These are phyloP conservation scores for Sebastolobus alascanus DNA, from an alignment of 2,797 vertebrate genomes.

Conservation along the genomic window DNA sequence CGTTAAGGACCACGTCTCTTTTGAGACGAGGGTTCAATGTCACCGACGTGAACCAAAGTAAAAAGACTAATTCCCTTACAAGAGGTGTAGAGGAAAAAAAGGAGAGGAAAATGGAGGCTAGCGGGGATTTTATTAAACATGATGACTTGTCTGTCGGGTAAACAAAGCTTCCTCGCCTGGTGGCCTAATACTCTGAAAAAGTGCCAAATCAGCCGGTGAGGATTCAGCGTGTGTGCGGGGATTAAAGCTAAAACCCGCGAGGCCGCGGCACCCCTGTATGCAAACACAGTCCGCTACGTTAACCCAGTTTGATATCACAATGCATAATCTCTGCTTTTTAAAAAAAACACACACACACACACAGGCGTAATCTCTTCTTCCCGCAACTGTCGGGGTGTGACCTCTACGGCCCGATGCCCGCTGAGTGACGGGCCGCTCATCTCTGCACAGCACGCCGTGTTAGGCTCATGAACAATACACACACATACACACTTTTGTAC, in stretches of 20 bases:
- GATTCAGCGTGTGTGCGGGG: slow-evolving; percentile 62
- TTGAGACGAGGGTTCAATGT: slow-evolving; percentile 19
- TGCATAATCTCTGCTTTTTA: slow-evolving; percentile 84
- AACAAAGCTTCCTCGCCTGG: slow-evolving; percentile 79
- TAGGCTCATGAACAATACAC: slow-evolving; percentile 48
- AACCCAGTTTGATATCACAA: slow-evolving; percentile 84
- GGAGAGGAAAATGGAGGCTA: slow-evolving; percentile 27
- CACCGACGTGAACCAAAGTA: slow-evolving; percentile 9
- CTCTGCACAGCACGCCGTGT: slow-evolving; percentile 66
- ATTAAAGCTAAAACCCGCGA: slow-evolving; percentile 73
- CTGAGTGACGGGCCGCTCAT: slow-evolving; percentile 83
- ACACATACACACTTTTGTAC: slow-evolving; percentile 21
- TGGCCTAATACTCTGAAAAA: slow-evolving; percentile 80
- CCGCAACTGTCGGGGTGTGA: slow-evolving; percentile 81
- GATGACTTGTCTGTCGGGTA: slow-evolving; percentile 73
- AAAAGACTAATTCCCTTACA: slow-evolving; percentile 19
- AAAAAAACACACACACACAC: slow-evolving; percentile 24
- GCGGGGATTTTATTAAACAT: slow-evolving; percentile 65
- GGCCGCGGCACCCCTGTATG: slow-evolving; percentile 71
- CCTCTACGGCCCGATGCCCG: slow-evolving; percentile 80
- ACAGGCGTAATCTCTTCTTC: slow-evolving; percentile 84
- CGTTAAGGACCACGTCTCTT: neutral
- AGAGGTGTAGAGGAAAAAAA: neutral
- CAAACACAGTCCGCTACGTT: slow-evolving; percentile 79
- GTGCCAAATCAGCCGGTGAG: slow-evolving; percentile 80